phyloP scores from a whole-genome alignment of 2,797 vertebrate species.

The Macroramphosus scolopax region DNA sequence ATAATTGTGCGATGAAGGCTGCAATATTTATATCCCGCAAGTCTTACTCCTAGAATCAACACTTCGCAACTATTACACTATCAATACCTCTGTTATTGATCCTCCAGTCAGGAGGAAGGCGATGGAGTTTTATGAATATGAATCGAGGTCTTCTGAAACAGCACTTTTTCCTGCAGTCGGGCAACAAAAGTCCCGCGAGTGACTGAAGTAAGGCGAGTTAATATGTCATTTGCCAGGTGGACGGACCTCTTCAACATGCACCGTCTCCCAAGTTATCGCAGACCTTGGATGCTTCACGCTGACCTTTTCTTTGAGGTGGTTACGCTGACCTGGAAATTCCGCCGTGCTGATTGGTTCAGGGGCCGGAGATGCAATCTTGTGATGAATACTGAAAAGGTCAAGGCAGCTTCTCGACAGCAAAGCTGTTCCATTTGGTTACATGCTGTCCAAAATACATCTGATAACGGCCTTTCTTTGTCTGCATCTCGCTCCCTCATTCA shows the following conservation, averaged over 20 bases:
- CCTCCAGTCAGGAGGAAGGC: too few relatives aligned
- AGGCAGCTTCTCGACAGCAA: constrained; percentile 63
- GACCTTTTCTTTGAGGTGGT: constrained; percentile 80
- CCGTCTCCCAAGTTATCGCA: constrained; percentile 45
- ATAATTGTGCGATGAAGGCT: too few relatives aligned
- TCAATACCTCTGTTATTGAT: too few relatives aligned
- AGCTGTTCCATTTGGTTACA: constrained; percentile 57
- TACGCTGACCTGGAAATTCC: constrained; percentile 78
- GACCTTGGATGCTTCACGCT: constrained; percentile 50
- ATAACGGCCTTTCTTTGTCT: constrained; percentile 39
- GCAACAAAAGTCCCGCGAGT: constrained; percentile 17
- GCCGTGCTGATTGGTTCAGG: constrained; percentile 76
- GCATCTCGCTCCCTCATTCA: constrained; percentile 19
- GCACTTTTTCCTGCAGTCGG: constrained; percentile 17
- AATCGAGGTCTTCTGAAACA: constrained; percentile 15
- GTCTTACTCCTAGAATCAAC: too few relatives aligned
- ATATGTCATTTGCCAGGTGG: constrained; percentile 67
- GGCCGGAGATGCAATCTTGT: constrained; percentile 76
- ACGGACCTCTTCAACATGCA: constrained; percentile 57
- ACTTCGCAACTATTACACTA: too few relatives aligned
- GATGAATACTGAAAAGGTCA: constrained; percentile 86
- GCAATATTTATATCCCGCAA: too few relatives aligned
- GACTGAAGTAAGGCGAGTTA: constrained; percentile 24
- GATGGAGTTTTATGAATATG: too few relatives aligned
- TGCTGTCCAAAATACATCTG: constrained; percentile 61